Evolutionary conservation across 2,113 vertebrate species (phyloP), one percentile per base, ranked within the genome.

Genomic region (Indicator indicator): DNA sequence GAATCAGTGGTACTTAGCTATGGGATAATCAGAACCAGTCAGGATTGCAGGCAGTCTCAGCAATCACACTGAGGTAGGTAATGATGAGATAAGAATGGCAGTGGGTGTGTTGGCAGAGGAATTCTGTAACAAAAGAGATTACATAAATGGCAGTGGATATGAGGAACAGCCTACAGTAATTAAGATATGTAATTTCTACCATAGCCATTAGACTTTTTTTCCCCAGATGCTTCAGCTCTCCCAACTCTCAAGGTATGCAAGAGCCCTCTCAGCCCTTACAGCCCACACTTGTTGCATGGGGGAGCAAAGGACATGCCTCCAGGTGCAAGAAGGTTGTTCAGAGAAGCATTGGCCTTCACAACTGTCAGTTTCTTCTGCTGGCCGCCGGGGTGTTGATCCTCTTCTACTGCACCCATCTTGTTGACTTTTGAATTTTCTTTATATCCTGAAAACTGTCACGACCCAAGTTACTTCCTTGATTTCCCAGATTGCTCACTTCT

Each of bases 271-370:
- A 38, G 8, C 17, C 71, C 15, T 36, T 68, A 59, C 4, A 78
- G 46, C 36, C 17, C 40, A 17, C 12, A 4, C 7, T 62, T 5
- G 2, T 23, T 32, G 9, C 13, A n/a, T 12, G n/a, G 65, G 32
- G 24, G 5, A 55, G 20, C 0, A 0, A 76, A 65, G 44, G 23
- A 32, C 14, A 58, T 44, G 2, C 15, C 4, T 77, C 14, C 63
- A 58, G 26, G 1, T 65, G 11, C 28, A 26, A 54, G 10, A 28
- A 2, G 10, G 14, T 30, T 65, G n/a, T 80, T 80, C 28, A 52
- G 48, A n/a, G 79, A 73, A 85, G 28, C 27, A 16, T 6, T 59
- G 2, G 0, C 12, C 38, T 72, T 16, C 56, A 15, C 32, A 46
- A 11, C 48, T 21, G 46, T 58, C 5, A 12, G 8, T 69, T 79